phyloP scores from a whole-genome alignment of 2,888 invertebrate species.

The Hirtodrosophila cameraria region DNA sequence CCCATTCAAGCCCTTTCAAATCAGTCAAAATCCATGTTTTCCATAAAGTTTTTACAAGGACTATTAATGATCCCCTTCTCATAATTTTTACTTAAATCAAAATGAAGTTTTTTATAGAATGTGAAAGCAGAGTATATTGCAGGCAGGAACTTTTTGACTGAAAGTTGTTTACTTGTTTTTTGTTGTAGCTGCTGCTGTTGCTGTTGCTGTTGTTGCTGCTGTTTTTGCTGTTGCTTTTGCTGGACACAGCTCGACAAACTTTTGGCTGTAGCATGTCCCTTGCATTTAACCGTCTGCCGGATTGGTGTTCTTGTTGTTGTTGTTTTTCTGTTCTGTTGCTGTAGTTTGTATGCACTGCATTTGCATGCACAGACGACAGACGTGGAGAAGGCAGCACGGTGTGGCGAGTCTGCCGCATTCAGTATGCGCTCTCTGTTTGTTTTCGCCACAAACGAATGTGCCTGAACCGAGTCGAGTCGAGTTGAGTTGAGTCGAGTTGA shows the following conservation, averaged over 20 bases:
- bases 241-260: constrained; percentile 38
- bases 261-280: constrained; percentile 43
- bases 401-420: constrained; percentile 48
- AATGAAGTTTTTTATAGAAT: too few species aligned
- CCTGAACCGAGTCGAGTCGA: constrained; percentile 9
- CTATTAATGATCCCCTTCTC: too few species aligned
- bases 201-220: not conserved
- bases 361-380: constrained; percentile 39
- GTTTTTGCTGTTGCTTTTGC: constrained; percentile 8
- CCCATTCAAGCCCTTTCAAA: too few species aligned
- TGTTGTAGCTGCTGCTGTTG: too few species aligned
- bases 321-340: constrained; percentile 7
- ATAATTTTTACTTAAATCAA: too few species aligned
- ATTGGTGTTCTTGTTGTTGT: constrained; percentile 27
- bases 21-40: too few species aligned
- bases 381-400: not conserved
- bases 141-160: too few species aligned
- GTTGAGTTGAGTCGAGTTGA: constrained; percentile 12
- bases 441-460: constrained; percentile 39
- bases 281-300: constrained; percentile 56
- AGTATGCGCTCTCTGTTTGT: constrained; percentile 14
- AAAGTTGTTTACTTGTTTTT: too few species aligned
- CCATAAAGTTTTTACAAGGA: too few species aligned
- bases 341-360: constrained; percentile 46
- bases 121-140: too few species aligned